Evolutionary conservation across 1,140 invertebrate genomes (phyloP).

Genomic region (Lepidurus couesii): DNA sequence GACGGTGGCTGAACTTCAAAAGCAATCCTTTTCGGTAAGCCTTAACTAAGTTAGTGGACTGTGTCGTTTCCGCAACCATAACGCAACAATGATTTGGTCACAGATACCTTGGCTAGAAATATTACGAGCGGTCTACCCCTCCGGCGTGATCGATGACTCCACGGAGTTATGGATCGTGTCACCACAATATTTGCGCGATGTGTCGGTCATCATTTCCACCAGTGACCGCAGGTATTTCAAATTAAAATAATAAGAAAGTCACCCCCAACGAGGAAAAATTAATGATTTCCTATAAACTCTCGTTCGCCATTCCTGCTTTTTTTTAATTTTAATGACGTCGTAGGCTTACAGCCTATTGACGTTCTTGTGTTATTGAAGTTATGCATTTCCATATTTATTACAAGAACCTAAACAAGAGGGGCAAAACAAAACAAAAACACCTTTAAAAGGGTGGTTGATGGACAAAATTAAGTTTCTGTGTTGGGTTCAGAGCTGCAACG

Average conservation of each 20-base stretch:
- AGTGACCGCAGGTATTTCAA: constrained; percentile 50
- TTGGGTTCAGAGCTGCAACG: no score
- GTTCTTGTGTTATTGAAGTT: no score
- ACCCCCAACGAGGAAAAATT: constrained; percentile 11
- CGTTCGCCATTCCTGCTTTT: constrained; percentile 29
- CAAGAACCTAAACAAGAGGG: no score
- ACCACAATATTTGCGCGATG: constrained; percentile 49
- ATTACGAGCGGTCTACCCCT: constrained; percentile 52
- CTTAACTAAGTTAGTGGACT: constrained; percentile 32
- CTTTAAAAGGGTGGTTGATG: no score
- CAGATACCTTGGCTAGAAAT: constrained; percentile 54
- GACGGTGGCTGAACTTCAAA: constrained; percentile 46
- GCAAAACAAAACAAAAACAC: no score
- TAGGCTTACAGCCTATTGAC: no score
- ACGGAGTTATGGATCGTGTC: constrained; percentile 53
- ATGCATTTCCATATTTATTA: no score
- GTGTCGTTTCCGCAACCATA: constrained; percentile 25
- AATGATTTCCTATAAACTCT: constrained; percentile 28
- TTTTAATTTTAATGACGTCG: no score
- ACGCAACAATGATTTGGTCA: constrained; percentile 35
- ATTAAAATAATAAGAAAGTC: background rate
- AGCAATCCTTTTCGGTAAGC: constrained; percentile 47
- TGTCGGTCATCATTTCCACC: constrained; percentile 52
- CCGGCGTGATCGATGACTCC: constrained; percentile 48
- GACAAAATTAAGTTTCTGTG: no score